A percentile compares a stretch with the other conserved stretches of the same genome.
Evolutionary conservation across 2,797 vertebrate genomes (phyloP).

Genomic region (Phalanger gymnotis): DNA sequence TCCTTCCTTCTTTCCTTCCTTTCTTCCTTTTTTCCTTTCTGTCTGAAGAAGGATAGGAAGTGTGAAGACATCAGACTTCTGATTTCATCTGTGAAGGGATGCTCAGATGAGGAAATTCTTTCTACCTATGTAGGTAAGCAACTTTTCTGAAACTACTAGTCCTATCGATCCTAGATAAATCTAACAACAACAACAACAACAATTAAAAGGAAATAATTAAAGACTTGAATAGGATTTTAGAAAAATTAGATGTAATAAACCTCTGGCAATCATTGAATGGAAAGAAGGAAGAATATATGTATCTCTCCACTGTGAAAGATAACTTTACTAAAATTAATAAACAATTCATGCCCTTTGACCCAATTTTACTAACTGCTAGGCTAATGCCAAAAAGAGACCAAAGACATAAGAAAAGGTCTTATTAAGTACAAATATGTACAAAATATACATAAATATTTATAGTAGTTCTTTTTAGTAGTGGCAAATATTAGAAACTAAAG

Average conservation of each 20-base stretch:
- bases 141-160: not conserved
- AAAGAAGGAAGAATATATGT: not conserved
- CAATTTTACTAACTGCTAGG: not conserved
- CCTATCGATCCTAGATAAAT: not conserved
- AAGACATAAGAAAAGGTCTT: not conserved
- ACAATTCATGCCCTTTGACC: not conserved
- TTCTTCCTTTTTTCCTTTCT: not conserved
- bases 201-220: not conserved
- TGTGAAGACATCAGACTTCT: not conserved
- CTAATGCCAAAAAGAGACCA: not conserved
- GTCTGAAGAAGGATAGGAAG: not conserved
- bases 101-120: not conserved
- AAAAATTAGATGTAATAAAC: not conserved
- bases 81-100: not conserved
- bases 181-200: not conserved
- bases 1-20: too few species aligned
- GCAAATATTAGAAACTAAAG: not conserved
- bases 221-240: not conserved
- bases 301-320: not conserved
- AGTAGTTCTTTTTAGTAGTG: not conserved
- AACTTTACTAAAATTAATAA: not conserved
- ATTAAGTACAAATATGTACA: not conserved
- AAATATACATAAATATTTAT: not conserved
- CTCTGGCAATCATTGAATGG: not conserved
- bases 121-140: not conserved